These are phyloP conservation scores for Tineola bisselliella DNA, from an alignment of 2,888 invertebrate genomes.

Conservation along the genomic window DNA sequence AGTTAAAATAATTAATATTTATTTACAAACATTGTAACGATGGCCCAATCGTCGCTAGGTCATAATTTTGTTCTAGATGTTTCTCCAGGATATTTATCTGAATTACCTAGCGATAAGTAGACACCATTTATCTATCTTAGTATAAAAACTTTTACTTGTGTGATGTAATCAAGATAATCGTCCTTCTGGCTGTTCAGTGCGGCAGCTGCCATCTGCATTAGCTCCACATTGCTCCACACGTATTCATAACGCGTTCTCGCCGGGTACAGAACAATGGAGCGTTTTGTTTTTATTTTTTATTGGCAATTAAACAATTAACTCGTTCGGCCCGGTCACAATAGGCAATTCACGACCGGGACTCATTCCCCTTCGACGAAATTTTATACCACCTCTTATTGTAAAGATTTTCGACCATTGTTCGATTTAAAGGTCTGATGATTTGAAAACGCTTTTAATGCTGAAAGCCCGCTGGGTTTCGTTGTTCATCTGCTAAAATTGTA, in stretches of 20 bases:
- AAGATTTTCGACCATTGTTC: slow-evolving; percentile 9
- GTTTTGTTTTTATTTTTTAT: slow-evolving; percentile 58
- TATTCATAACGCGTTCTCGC: slow-evolving; percentile 5
- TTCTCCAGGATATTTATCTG: no score
- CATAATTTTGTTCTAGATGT: no score
- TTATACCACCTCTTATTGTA: slow-evolving; percentile 44
- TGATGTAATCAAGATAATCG: slow-evolving; percentile 8
- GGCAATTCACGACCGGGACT: slow-evolving; percentile 27
- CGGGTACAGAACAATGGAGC: slow-evolving; percentile 18
- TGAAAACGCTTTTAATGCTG: slow-evolving; percentile 11
- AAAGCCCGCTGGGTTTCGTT: slow-evolving; percentile 8
- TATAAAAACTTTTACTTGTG: not conserved
- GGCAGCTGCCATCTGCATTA: slow-evolving; percentile 18
- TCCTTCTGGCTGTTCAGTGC: not conserved
- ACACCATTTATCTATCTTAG: no score
- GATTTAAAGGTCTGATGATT: slow-evolving; percentile 12
- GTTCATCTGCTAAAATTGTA: slow-evolving; percentile 11
- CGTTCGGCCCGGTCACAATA: slow-evolving; percentile 44
- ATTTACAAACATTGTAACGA: no score
- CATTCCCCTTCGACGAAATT: slow-evolving; percentile 45
- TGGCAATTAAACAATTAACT: slow-evolving; percentile 66
- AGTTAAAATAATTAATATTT: no score
- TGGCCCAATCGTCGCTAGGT: no score
- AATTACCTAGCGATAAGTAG: no score
- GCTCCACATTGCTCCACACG: not conserved